Evolutionary conservation across 1,140 invertebrate species (phyloP), one percentile per base, ranked within the genome.

Genomic region (Drosophila kikkawai): DNA sequence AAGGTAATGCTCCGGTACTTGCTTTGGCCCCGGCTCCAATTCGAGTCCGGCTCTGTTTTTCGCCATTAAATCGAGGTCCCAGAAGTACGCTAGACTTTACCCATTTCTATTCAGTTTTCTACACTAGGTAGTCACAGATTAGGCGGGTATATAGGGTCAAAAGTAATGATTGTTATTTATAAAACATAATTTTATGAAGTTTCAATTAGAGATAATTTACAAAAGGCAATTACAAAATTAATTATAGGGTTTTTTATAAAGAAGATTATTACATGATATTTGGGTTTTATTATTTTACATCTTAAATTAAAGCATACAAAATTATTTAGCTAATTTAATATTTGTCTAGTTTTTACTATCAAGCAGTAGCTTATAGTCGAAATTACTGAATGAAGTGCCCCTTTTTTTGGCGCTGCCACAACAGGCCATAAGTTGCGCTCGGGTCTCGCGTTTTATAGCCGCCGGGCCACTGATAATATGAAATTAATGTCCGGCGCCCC

Each of bases 391-490:
- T 4, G n/a, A 4, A 12, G 12, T 36, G 2, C 22, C 22, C 1
- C 22, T 2, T 9, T 22, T 56, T 59, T 59, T 44, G 22, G 36
- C 41, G 45, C 44, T 59, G 45, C 69, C 67, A 73, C 53, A 61
- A 63, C 47, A 73, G 51, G 50, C 69, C 64, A 56, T 65, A 69
- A 68, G 82, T 75, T 68, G 47, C 36, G 58, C 39, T 55, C 6
- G 57, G 51, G 70, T 64, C 71, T 55, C 74, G 71, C 73, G 73
- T 81, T 87, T 90, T 88, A 87, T 88, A 48, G 74, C 78, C 78
- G 32, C 50, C 41, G 68, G 68, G 82, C 74, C 65, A 60, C 80
- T 75, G 84, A 90, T 90, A 90, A 90, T 88, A 90, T 84, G 85
- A 90, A 88, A 90, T 88, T 84, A 90, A 88, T 88, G 81, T 78